Conservation (phyloP, 2,797 vertebrate genomes). For the Psittacula echo region DNA sequence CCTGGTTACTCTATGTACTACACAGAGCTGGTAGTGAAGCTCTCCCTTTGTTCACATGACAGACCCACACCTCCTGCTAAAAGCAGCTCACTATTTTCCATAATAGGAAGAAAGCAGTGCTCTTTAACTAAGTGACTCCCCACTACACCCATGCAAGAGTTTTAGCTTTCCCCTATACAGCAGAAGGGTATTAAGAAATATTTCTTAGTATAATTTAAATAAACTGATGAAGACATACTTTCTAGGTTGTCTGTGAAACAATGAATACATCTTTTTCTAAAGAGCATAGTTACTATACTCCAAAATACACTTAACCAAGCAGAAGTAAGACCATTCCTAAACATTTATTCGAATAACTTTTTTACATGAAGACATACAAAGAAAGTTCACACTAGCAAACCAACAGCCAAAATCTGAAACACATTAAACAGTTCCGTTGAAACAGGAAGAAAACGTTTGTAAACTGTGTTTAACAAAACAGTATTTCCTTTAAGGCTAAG, state of each 20-base stretch:
- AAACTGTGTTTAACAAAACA: not conserved
- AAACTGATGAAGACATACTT: not conserved
- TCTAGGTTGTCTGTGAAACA: not conserved
- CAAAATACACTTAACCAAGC: not conserved
- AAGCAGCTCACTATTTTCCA: constrained; percentile 36
- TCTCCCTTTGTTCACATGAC: constrained; percentile 44
- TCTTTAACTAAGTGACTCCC: constrained; percentile 27
- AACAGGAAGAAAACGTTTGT: not conserved
- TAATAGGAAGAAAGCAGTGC: constrained; percentile 65
- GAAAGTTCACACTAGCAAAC: not conserved
- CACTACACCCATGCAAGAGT: not conserved
- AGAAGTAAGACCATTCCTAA: not conserved
- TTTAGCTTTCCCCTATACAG: not conserved
- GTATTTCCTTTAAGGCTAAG: not conserved
- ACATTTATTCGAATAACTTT: not conserved
- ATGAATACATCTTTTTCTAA: not conserved
- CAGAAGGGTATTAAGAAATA: not conserved
- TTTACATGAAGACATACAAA: not conserved
- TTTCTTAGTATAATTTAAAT: not conserved
- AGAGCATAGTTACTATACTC: not conserved
- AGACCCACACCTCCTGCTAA: constrained; percentile 51
- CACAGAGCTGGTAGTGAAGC: constrained; percentile 18
- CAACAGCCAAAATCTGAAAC: not conserved
- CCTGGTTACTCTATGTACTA: not conserved
- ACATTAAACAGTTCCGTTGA: not conserved